A percentile compares a stretch with the other conserved stretches of the same genome.
phyloP scores from a whole-genome alignment of 2,797 vertebrate species.

The Gambusia yucatana region DNA sequence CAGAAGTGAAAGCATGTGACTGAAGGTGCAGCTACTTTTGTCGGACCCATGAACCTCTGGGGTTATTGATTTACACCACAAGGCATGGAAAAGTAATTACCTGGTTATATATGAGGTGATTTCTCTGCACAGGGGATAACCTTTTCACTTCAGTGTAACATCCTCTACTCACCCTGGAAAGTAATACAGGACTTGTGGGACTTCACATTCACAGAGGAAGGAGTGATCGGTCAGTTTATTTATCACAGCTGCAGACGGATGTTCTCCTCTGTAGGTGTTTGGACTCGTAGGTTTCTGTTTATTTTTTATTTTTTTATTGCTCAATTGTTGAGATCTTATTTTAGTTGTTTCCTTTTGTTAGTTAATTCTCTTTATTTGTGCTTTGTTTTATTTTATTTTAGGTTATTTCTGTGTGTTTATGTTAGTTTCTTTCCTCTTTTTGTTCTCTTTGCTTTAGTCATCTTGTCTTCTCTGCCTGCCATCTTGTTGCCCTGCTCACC shows the following conservation, averaged over 20 bases:
- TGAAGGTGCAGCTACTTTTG: slow-evolving; percentile 62
- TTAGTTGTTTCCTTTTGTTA: too few relatives aligned
- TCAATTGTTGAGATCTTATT: too few relatives aligned
- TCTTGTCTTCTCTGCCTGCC: too few relatives aligned
- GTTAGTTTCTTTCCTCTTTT: too few relatives aligned
- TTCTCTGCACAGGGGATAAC: slow-evolving; percentile 50
- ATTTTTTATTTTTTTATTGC: too few relatives aligned
- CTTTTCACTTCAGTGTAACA: slow-evolving; percentile 71
- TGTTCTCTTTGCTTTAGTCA: too few relatives aligned
- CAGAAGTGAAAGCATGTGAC: slow-evolving; percentile 45
- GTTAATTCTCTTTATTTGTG: too few relatives aligned
- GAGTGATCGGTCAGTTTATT: slow-evolving; percentile 40
- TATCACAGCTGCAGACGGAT: slow-evolving; percentile 8
- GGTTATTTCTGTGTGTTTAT: too few relatives aligned
- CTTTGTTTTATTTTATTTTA: too few relatives aligned
- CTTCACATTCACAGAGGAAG: slow-evolving; percentile 48
- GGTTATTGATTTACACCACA: slow-evolving; percentile 65
- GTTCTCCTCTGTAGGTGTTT: too few relatives aligned
- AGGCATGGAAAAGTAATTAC: slow-evolving; percentile 76
- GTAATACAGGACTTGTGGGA: slow-evolving; percentile 53
- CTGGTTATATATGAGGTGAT: slow-evolving; percentile 68
- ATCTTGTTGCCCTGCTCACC: too few relatives aligned
- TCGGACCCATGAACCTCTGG: slow-evolving; percentile 55
- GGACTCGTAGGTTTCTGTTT: too few relatives aligned
- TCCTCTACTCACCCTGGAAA: slow-evolving; percentile 34